Conservation (phyloP, 2,797 vertebrate species). For the Malurus splendens region DNA sequence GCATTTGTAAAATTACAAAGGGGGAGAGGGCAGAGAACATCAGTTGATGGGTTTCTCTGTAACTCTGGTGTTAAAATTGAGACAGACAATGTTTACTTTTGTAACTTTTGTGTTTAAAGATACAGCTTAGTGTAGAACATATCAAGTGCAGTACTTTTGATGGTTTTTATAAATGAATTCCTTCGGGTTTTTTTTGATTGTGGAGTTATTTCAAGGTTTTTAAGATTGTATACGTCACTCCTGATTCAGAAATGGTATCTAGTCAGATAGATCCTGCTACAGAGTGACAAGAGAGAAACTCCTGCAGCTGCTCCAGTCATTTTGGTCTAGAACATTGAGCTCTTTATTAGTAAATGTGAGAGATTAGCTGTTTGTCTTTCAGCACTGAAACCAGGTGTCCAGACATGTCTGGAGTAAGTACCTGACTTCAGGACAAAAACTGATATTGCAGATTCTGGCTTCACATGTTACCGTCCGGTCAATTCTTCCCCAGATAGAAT, state of each 20-base stretch:
- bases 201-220: not conserved
- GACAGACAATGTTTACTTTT: not conserved
- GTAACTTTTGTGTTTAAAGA: not conserved
- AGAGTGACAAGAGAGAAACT: not conserved
- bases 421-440: not conserved
- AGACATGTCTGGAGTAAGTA: not conserved
- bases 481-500: not conserved
- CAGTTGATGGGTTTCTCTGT: not conserved
- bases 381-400: not conserved
- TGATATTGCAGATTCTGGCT: not conserved
- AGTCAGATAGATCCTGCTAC: not conserved
- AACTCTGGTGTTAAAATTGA: not conserved
- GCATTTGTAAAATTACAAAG: not conserved
- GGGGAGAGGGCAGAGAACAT: not conserved
- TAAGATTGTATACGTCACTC: not conserved
- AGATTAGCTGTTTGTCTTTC: not conserved
- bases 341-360: not conserved
- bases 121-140: not conserved
- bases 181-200: not conserved
- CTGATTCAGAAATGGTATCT: not conserved
- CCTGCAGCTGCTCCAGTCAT: not conserved
- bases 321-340: not conserved
- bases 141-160: not conserved
- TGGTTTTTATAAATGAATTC: not conserved
- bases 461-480: not conserved